Conservation (phyloP, 2,113 vertebrate species). For the Indicator indicator region DNA sequence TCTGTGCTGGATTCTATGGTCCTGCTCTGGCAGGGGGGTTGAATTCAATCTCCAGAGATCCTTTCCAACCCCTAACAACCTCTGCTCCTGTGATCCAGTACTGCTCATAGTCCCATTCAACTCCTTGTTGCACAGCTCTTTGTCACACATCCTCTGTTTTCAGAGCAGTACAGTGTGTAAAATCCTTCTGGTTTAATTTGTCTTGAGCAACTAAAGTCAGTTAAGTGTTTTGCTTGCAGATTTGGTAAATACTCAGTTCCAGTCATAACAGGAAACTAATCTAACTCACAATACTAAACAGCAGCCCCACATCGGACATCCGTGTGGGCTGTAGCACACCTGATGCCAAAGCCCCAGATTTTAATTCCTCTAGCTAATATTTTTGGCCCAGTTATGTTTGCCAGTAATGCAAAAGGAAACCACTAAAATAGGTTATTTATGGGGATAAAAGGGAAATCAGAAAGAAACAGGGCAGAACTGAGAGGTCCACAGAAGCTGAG, state of each 20-base stretch:
- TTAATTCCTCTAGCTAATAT: neutral
- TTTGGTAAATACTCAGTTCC: conserved; percentile 8
- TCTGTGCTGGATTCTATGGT: too few species aligned
- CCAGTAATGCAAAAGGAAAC: neutral
- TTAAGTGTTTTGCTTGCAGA: conserved; percentile 21
- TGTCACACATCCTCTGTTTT: neutral
- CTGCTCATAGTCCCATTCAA: neutral
- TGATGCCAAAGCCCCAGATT: neutral
- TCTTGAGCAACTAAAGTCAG: conserved; percentile 36
- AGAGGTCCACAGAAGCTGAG: neutral
- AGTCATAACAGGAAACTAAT: conserved; percentile 65
- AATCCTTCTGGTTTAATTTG: neutral
- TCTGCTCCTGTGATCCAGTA: too few species aligned
- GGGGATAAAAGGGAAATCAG: neutral
- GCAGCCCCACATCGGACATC: neutral
- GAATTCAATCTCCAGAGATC: too few species aligned
- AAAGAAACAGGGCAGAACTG: neutral
- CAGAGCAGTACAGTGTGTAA: neutral
- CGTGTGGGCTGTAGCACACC: neutral
- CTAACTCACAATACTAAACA: neutral
- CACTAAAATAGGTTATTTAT: neutral
- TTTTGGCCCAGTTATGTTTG: neutral
- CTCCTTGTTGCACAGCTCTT: neutral
- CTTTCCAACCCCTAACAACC: too few species aligned
- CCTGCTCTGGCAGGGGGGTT: too few species aligned